Evolutionary conservation across 2,113 vertebrate genomes (phyloP), one percentile per base, ranked within the genome.

Genomic region (Opisthocomus hoazin): DNA sequence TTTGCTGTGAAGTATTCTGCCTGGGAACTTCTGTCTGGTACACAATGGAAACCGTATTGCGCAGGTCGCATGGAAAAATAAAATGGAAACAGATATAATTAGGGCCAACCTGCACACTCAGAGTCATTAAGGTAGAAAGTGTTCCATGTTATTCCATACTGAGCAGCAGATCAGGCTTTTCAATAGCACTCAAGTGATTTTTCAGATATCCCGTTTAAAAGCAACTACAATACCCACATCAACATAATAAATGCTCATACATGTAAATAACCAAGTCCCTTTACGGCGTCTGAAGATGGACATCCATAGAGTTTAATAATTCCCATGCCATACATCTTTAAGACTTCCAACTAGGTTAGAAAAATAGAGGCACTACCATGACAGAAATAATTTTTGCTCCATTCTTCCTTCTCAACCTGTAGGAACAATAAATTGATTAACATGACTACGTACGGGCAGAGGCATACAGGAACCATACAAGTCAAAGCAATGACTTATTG

Each of bases 11-110:
- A 87, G 56, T 5, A 1, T 50, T 70, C 65, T 77, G 37, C 64
- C 60, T 5, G 3, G 51, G 29, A 92, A 51, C 36, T 80, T 43
- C 41, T 50, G 51, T 5, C 85, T 69, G 70, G 43, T 60, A 43
- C 51, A 63, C 0, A 0, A 75, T 5, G 11, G 51, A 87, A 89
- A 60, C 26, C 22, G 0, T 6, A 58, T 3, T 34, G 11, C 17
- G 17, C 37, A 56, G 81, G 32, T 5, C 56, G 16, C 43, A 58
- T 10, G 10, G 58, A 70, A 74, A 90, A 91, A 37, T 17, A 51
- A 80, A 77, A 74, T 22, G 26, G 51, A 24, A 89, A 84, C 27
- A 90, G 22, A 74, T 14, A 41, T 43, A 51, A 90, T 39, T 36
- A 70, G 18, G 36, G 60, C 27, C 12, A 87, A 54, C 34, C 30